phyloP scores from a whole-genome alignment of 2,888 invertebrate species.

The Zelleria hepariella region DNA sequence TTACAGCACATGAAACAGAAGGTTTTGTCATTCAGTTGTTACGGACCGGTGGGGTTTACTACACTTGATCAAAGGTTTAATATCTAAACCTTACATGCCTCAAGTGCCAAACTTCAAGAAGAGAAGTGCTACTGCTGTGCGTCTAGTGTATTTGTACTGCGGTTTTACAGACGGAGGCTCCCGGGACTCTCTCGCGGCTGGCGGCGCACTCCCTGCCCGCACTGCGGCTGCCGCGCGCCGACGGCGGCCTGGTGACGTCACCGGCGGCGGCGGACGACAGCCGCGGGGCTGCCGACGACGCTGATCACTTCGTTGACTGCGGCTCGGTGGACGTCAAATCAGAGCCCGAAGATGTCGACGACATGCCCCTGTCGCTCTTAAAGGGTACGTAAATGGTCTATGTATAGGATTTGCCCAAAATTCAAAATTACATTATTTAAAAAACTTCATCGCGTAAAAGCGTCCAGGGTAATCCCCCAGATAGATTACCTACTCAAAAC shows the following conservation, averaged over 20 bases:
- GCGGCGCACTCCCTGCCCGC: background rate
- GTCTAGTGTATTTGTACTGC: background rate
- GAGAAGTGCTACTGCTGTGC: too few relatives aligned
- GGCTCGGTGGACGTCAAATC: constrained; percentile 22
- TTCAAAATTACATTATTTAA: too few relatives aligned
- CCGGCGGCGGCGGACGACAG: background rate
- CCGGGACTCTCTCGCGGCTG: background rate
- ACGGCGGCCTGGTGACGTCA: background rate
- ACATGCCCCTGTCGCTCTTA: constrained; percentile 32
- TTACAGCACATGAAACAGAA: too few relatives aligned
- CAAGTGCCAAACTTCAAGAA: too few relatives aligned
- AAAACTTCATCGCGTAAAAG: too few relatives aligned
- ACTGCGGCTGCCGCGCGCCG: too few relatives aligned
- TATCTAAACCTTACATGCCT: too few relatives aligned
- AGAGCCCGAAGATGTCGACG: constrained; percentile 31
- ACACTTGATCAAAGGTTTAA: too few relatives aligned
- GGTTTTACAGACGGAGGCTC: background rate
- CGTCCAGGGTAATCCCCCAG: too few relatives aligned
- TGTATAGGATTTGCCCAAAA: constrained; percentile 12
- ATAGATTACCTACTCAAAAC: too few relatives aligned
- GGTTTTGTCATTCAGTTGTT: too few relatives aligned
- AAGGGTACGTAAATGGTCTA: constrained; percentile 8
- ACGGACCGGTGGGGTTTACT: too few relatives aligned
- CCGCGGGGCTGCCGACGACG: constrained; percentile 20
- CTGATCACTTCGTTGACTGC: constrained; percentile 38